Conservation (phyloP, 2,113 vertebrate species). For the Pollachius pollachius region DNA sequence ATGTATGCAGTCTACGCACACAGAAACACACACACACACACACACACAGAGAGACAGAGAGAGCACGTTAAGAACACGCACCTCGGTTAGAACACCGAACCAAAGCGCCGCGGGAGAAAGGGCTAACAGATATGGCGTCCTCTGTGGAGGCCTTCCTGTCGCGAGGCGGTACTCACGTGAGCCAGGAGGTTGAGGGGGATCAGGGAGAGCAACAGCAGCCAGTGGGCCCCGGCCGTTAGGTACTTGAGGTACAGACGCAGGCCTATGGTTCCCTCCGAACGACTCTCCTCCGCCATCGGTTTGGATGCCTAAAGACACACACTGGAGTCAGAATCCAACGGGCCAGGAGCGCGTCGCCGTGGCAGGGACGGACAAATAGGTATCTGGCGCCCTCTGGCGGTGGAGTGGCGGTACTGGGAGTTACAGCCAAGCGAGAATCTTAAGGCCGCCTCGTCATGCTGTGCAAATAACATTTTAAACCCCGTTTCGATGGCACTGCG, state of each 20-base stretch:
- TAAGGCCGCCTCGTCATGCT: too few species aligned
- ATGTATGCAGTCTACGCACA: conserved; percentile 79
- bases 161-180: conserved; percentile 73
- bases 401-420: not conserved
- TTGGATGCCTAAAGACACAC: conserved; percentile 63
- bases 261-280: conserved; percentile 81
- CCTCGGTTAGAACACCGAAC: too few species aligned
- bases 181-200: conserved; percentile 78
- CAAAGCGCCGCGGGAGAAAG: not conserved
- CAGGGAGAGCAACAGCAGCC: conserved; percentile 75
- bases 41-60: not conserved
- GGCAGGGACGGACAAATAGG: not conserved
- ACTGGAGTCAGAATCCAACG: conserved; percentile 11
- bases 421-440: conserved; percentile 9
- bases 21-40: not conserved
- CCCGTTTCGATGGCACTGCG: too few species aligned
- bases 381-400: conserved; percentile 60
- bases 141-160: too few species aligned
- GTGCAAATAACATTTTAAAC: too few species aligned
- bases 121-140: too few species aligned
- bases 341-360: too few species aligned
- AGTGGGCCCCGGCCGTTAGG: conserved; percentile 82
- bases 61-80: not conserved
- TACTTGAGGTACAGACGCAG: conserved; percentile 85
- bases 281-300: conserved; percentile 78